Percentiles rank a stretch among this genome's conserved stretches.
These are phyloP conservation scores for Cyprinodon diabolis DNA, from an alignment of 2,797 vertebrate genomes.

Conservation along the genomic window DNA sequence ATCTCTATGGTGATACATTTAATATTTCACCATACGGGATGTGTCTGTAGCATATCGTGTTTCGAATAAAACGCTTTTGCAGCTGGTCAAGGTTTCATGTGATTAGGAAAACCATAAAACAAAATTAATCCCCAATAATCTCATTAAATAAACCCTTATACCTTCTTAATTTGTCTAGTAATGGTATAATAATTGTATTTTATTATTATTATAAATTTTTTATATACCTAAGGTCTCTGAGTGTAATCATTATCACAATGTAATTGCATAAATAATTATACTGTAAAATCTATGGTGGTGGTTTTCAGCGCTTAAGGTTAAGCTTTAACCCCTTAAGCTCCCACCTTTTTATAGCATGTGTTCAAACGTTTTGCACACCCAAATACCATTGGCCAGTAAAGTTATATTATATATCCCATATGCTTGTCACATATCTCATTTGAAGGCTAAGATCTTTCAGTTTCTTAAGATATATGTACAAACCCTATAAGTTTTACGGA, in stretches of 20 bases:
- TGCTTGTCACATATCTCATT: too few species aligned
- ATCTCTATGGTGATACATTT: conserved; percentile 26
- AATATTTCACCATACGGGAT: conserved; percentile 10
- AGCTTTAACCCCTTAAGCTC: neutral
- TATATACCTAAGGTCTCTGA: neutral
- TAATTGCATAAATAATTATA: neutral
- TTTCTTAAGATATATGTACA: too few species aligned
- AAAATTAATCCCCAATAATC: neutral
- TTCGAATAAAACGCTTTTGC: conserved; percentile 1
- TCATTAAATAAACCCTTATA: conserved; percentile 10
- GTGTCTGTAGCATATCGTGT: conserved; percentile 9
- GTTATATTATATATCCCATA: too few species aligned
- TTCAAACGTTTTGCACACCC: too few species aligned
- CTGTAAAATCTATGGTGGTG: neutral
- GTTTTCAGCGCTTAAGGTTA: neutral
- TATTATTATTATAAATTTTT: neutral
- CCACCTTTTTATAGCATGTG: too few species aligned
- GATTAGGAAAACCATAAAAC: conserved; percentile 2
- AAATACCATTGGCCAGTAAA: too few species aligned
- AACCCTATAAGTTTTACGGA: too few species aligned
- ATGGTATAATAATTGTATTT: neutral
- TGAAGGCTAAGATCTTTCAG: too few species aligned
- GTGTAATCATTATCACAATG: neutral
- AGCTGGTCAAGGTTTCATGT: neutral
- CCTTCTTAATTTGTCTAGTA: neutral